These are phyloP conservation scores for Kryptolebias marmoratus DNA, from an alignment of 2,113 vertebrate species.

Conservation along the genomic window DNA sequence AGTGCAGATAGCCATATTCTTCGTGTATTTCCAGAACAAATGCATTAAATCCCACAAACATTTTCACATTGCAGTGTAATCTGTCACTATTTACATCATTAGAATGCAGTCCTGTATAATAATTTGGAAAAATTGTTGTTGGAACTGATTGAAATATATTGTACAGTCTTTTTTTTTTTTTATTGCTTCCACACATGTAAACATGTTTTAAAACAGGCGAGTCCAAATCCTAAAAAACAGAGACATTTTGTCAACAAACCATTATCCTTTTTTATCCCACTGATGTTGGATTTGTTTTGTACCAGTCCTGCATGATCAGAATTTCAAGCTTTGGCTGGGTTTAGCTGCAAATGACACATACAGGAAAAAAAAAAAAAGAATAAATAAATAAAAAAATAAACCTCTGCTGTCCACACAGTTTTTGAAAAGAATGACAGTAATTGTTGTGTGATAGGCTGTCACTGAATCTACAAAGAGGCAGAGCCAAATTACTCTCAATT, in stretches of 20 bases:
- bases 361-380: too few species aligned
- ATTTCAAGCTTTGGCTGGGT: background rate
- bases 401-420: too few species aligned
- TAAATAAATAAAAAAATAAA: too few species aligned
- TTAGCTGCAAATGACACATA: background rate
- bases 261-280: too few species aligned
- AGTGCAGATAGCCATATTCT: background rate
- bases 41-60: background rate
- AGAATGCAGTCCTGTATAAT: background rate
- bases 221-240: background rate
- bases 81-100: background rate
- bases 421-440: background rate
- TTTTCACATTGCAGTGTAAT: background rate
- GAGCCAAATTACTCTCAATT: background rate
- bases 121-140: background rate
- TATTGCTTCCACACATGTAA: background rate
- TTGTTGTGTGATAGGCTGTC: background rate
- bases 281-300: too few species aligned
- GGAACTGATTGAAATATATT: background rate
- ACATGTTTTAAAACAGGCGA: background rate
- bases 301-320: too few species aligned
- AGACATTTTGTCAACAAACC: too few species aligned
- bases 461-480: constrained; percentile 2
- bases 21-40: background rate
- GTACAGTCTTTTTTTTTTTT: background rate